These are phyloP conservation scores for Eulemur rubriventer DNA, from an alignment of 2,797 vertebrate species.

Conservation along the genomic window DNA sequence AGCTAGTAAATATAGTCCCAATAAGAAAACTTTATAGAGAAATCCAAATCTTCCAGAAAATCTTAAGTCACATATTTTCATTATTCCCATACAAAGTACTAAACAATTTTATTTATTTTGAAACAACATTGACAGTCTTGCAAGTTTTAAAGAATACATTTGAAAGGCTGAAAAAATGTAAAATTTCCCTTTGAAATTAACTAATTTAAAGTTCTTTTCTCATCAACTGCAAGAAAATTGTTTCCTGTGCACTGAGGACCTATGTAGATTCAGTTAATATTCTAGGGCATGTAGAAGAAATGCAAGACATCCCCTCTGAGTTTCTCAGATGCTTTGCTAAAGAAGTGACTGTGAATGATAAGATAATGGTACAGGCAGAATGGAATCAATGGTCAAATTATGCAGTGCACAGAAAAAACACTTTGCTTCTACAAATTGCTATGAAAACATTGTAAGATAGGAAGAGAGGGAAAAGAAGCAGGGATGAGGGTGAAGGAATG, in stretches of 20 bases:
- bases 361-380: neutral
- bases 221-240: neutral
- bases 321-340: neutral
- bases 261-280: neutral
- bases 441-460: neutral
- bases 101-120: slow-evolving; percentile 38
- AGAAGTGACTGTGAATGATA: neutral
- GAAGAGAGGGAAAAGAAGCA: neutral
- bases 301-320: neutral
- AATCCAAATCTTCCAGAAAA: neutral
- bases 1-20: neutral
- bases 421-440: neutral
- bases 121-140: neutral
- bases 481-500: neutral
- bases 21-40: neutral
- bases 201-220: neutral
- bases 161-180: neutral
- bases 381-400: neutral
- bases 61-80: neutral
- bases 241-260: neutral
- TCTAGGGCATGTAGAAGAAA: neutral
- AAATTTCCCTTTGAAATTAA: neutral
- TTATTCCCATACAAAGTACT: neutral
- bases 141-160: neutral
- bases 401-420: neutral